Evolutionary conservation across 2,113 vertebrate genomes (phyloP), one percentile per base, ranked within the genome.

Genomic region (Chunga burmeisteri): DNA sequence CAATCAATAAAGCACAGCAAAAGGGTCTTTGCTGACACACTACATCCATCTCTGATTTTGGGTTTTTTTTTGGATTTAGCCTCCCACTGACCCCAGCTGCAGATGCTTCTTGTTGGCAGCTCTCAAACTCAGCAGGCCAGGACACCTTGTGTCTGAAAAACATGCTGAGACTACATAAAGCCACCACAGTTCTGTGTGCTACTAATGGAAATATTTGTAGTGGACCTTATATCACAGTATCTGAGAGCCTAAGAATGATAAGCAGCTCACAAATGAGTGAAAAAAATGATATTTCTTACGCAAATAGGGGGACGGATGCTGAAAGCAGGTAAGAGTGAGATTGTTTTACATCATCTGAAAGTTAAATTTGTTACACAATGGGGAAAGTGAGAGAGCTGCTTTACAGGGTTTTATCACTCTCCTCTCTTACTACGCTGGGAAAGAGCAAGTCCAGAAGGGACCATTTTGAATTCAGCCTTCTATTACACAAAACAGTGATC

Each of bases 21-120:
- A 93, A 95, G 50, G 47, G n/a, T 40, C 74, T 91, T 86, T 95
- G 89, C 93, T 95, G 95, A 88, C 75, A 86, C 63, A 66, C 34
- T 59, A 36, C 59, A 93, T 90, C 75, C 83, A 65, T 46, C 72
- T 83, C 93, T 0, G 0, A 32, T 85, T 93, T 38, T 32, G 13
- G 38, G 38, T 7, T 7, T 6, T 42, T 79, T 74, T 91, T 91
- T n/a, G 23, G 38, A 38, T 77, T 93, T 75, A 83, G 63, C 72
- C 67, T 92, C 80, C 46, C 67, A 46, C 46, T 86, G 91, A 94
- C 79, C 75, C 25, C 86, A 83, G 75, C 49, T 86, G 79, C 83
- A 88, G 81, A 65, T 32, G 34, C 1, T 14, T 94, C 46, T 84
- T 63, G 27, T 50, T 85, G 89, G 56, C 77, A 94, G 58, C 46